Conservation (phyloP, 2,113 vertebrate genomes). For the Grammomys dolichurus region DNA sequence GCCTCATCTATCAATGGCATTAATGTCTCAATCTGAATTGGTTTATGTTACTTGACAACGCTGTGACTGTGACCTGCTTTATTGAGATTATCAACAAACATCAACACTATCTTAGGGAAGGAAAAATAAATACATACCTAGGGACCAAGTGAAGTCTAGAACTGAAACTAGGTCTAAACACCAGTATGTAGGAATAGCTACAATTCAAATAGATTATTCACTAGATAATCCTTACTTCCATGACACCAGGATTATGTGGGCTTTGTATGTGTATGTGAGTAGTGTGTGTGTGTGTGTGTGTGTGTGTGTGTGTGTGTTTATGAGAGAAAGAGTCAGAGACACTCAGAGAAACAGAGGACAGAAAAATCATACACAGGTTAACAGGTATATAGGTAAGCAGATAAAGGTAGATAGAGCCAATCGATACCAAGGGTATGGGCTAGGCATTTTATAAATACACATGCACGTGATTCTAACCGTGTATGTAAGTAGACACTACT, state of each 20-base stretch:
- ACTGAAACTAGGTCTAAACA: neutral
- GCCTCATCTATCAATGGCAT: neutral
- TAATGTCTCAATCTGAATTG: neutral
- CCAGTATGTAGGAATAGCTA: neutral
- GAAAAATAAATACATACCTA: neutral
- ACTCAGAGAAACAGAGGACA: neutral
- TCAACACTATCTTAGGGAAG: neutral
- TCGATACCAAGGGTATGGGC: neutral
- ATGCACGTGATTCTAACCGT: neutral
- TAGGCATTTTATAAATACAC: neutral
- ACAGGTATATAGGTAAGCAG: neutral
- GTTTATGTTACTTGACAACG: neutral
- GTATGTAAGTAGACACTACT: neutral
- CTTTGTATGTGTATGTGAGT: neutral
- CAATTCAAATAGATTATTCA: neutral
- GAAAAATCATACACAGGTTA: neutral
- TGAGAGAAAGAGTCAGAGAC: neutral
- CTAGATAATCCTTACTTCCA: neutral
- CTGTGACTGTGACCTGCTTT: neutral
- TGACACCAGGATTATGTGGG: neutral
- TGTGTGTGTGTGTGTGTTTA: neutral
- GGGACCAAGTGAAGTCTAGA: neutral
- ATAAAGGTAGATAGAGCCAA: neutral
- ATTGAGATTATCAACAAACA: neutral
- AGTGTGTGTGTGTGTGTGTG: neutral